Evolutionary conservation across 2,797 vertebrate species (phyloP).

Genomic region (Antennarius maculatus): DNA sequence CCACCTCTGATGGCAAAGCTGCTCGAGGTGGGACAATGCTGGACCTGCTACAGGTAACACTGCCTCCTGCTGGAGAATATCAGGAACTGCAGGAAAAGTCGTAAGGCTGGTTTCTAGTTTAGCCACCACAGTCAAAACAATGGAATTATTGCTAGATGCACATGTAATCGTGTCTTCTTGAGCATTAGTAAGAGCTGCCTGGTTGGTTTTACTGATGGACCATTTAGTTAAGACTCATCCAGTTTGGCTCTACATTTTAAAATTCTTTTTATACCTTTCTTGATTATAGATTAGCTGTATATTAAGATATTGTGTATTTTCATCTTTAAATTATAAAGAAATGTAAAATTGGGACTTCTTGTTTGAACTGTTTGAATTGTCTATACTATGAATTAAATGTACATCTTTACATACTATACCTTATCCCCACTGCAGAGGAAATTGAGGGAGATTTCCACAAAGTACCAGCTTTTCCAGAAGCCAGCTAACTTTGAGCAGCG

Average conservation of each 20-base stretch:
- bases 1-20: conserved; percentile 83
- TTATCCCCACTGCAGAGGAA: conserved; percentile 84
- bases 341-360: neutral
- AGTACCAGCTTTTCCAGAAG: conserved; percentile 98
- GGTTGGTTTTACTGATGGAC: no score
- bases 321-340: no score
- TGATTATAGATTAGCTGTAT: no score
- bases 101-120: neutral
- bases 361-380: neutral
- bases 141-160: no score
- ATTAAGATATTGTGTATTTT: no score
- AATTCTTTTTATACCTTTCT: no score
- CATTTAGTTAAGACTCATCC: no score
- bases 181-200: no score
- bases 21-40: conserved; percentile 86
- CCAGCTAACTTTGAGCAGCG: conserved; percentile 98
- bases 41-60: conserved; percentile 91
- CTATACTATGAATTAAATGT: neutral
- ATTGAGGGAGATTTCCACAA: conserved; percentile 93
- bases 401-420: neutral
- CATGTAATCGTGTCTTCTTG: no score
- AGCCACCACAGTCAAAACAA: neutral
- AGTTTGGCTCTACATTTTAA: no score
- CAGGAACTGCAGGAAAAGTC: conserved; percentile 6
- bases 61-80: conserved; percentile 62